phyloP scores from a whole-genome alignment of 1,140 invertebrate species.

The Tribolium castaneum region DNA sequence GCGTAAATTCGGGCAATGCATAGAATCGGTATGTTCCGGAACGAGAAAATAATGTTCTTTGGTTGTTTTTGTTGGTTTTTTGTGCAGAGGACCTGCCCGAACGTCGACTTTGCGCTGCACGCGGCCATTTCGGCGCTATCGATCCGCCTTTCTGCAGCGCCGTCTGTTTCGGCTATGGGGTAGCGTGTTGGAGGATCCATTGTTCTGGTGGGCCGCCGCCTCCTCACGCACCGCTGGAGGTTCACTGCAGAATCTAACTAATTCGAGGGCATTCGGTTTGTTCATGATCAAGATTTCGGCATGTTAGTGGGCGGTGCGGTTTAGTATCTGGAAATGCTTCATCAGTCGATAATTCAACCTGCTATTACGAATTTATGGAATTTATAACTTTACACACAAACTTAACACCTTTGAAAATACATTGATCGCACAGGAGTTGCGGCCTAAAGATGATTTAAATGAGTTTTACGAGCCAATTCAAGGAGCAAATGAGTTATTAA shows the following conservation, averaged over 20 bases:
- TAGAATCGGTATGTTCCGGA: not conserved
- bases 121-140: constrained; percentile 26
- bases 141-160: constrained; percentile 28
- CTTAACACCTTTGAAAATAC: not conserved
- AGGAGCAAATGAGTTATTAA: not conserved
- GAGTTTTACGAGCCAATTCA: not conserved
- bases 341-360: not conserved
- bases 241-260: constrained; percentile 28
- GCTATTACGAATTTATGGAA: not conserved
- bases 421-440: not conserved
- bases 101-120: constrained; percentile 13
- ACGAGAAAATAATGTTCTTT: constrained; percentile 14
- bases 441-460: not conserved
- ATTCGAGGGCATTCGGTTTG: constrained; percentile 30
- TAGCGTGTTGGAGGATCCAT: constrained; percentile 20
- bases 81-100: not conserved
- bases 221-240: constrained; percentile 28
- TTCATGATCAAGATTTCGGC: constrained; percentile 25
- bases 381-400: not conserved
- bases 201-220: constrained; percentile 14
- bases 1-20: constrained; percentile 21
- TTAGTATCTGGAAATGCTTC: constrained; percentile 26
- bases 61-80: not conserved
- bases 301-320: constrained; percentile 25
- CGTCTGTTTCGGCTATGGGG: constrained; percentile 20